phyloP scores from a whole-genome alignment of 2,888 invertebrate genomes.

The Drosophila histrio region DNA sequence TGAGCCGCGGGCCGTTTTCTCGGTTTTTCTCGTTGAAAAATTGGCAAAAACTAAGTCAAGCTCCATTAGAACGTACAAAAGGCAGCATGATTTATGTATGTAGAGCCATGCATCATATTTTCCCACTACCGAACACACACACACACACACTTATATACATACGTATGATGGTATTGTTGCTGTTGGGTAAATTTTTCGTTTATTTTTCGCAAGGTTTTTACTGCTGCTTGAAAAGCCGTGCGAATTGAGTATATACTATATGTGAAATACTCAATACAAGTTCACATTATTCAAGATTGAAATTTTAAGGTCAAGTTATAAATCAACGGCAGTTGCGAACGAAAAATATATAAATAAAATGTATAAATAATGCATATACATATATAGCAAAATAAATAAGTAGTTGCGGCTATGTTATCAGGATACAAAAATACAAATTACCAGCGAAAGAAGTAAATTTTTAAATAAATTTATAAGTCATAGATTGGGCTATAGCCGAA shows the following conservation, averaged over 20 bases:
- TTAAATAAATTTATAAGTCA: too few species aligned
- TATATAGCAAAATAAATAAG: neutral
- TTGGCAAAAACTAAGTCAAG: conserved; percentile 62
- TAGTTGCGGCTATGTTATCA: neutral
- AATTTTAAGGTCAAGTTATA: conserved; percentile 20
- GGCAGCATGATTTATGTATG: conserved; percentile 66
- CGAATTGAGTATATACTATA: neutral
- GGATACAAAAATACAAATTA: too few species aligned
- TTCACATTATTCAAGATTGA: conserved; percentile 8
- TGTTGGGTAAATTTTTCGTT: conserved; percentile 7
- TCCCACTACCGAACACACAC: conserved; percentile 8
- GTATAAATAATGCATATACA: neutral
- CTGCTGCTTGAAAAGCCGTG: neutral
- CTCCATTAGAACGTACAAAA: conserved; percentile 59
- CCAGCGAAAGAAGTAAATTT: too few species aligned
- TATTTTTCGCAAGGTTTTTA: conserved; percentile 4
- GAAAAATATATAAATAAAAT: neutral
- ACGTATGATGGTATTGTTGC: conserved; percentile 15
- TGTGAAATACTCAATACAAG: conserved; percentile 4
- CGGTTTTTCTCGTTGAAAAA: conserved; percentile 49
- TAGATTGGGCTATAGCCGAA: too few species aligned
- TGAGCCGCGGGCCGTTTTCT: conserved; percentile 59
- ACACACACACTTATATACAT: neutral
- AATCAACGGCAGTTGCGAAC: neutral
- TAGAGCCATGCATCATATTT: conserved; percentile 59